Evolutionary conservation across 2,797 vertebrate species (phyloP).

Genomic region (Rhyacichthys aspro): DNA sequence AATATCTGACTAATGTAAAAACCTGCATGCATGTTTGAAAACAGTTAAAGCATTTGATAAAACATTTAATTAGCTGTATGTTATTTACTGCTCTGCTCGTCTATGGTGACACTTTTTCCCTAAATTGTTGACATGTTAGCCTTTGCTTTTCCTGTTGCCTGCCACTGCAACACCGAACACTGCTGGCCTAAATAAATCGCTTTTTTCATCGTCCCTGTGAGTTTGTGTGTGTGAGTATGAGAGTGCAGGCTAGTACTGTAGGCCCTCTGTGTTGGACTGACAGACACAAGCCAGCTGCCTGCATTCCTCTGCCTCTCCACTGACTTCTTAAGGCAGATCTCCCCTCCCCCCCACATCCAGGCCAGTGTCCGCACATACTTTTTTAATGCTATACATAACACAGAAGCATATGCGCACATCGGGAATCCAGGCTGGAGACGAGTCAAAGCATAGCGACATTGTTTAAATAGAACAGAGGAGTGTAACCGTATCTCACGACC

Average conservation of each 20-base stretch:
- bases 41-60: constrained; percentile 3
- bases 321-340: constrained; percentile 61
- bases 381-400: constrained; percentile 48
- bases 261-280: constrained; percentile 77
- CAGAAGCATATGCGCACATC: constrained; percentile 9
- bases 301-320: constrained; percentile 71
- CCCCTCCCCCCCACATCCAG: constrained; percentile 57
- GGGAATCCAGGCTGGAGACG: constrained; percentile 25
- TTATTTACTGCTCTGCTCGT: constrained; percentile 3
- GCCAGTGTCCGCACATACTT: constrained; percentile 59
- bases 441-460: constrained; percentile 14
- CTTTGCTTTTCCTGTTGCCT: constrained; percentile 54
- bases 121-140: constrained; percentile 55
- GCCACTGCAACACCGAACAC: constrained; percentile 49
- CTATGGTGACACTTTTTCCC: constrained; percentile 42
- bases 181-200: constrained; percentile 73
- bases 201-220: constrained; percentile 65
- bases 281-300: constrained; percentile 81
- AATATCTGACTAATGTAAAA: constrained; percentile 1
- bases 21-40: background rate
- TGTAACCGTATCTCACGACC: background rate
- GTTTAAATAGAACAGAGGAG: constrained; percentile 6
- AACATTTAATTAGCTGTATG: constrained; percentile 8
- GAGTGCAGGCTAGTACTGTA: constrained; percentile 69
- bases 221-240: constrained; percentile 37